A percentile compares a stretch with the other conserved stretches of the same genome.
These are phyloP conservation scores for Petrocephalus microphthalmus DNA, from an alignment of 2,113 vertebrate species.

Conservation along the genomic window DNA sequence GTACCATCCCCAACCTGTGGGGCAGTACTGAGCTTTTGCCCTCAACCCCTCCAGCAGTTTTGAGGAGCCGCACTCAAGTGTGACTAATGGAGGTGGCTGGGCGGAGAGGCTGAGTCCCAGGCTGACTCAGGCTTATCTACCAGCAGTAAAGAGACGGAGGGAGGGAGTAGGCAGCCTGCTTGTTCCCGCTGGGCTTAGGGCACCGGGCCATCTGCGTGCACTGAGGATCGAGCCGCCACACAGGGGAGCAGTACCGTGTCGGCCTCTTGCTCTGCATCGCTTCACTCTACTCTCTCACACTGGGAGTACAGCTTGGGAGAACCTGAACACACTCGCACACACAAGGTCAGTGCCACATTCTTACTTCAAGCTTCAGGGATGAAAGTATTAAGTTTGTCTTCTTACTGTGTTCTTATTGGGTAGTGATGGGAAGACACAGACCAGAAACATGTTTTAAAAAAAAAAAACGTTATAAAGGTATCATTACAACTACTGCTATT, in stretches of 20 bases:
- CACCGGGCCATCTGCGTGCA: slow-evolving; percentile 48
- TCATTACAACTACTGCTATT: not conserved
- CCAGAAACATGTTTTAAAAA: not conserved
- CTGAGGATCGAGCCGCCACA: slow-evolving; percentile 33
- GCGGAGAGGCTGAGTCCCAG: slow-evolving; percentile 42
- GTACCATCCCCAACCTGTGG: not conserved
- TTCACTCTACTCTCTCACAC: too few relatives aligned
- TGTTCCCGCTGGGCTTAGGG: slow-evolving; percentile 37
- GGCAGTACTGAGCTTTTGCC: not conserved
- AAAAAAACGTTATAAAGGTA: not conserved
- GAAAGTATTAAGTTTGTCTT: not conserved
- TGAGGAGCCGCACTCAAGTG: slow-evolving; percentile 60
- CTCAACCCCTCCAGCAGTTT: slow-evolving; percentile 55
- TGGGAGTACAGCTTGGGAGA: not conserved
- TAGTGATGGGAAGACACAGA: not conserved
- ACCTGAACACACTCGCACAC: slow-evolving; percentile 21
- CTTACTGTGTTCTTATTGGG: not conserved
- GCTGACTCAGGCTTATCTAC: slow-evolving; percentile 41
- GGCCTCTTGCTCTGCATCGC: not conserved
- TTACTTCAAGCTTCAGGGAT: slow-evolving; percentile 26
- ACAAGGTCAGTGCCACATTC: slow-evolving; percentile 63
- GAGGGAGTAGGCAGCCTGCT: slow-evolving; percentile 28
- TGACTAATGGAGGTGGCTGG: slow-evolving; percentile 63
- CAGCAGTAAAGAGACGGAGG: slow-evolving; percentile 40
- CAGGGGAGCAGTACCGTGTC: slow-evolving; percentile 19